These are phyloP conservation scores for Pogonus chalceus DNA, from an alignment of 1,140 invertebrate species.

Conservation along the genomic window DNA sequence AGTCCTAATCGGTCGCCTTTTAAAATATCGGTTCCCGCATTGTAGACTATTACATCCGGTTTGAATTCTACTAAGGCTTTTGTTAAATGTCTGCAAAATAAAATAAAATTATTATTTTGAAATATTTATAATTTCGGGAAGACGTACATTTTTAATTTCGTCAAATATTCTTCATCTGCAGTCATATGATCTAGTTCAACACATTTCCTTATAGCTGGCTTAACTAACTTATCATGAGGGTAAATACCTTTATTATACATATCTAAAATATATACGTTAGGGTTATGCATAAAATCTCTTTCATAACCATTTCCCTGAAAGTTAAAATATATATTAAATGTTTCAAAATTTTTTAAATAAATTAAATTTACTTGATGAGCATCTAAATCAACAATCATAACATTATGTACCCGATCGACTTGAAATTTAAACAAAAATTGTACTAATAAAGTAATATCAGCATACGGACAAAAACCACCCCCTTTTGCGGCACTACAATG, in stretches of 20 bases:
- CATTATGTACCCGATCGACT: slow-evolving; percentile 44
- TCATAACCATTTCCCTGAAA: slow-evolving; percentile 77
- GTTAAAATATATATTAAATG: neutral
- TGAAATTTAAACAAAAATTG: slow-evolving; percentile 52
- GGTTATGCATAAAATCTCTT: slow-evolving; percentile 61
- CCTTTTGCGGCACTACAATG: slow-evolving; percentile 64
- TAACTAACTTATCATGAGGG: slow-evolving; percentile 65
- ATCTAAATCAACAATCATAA: slow-evolving; percentile 83
- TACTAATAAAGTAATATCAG: slow-evolving; percentile 73
- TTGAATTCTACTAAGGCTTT: slow-evolving; percentile 60
- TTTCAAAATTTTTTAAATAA: slow-evolving; percentile 1
- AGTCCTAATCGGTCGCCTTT: slow-evolving; percentile 65
- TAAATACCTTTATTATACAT: slow-evolving; percentile 77
- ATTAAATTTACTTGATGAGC: slow-evolving; percentile 57
- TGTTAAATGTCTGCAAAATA: slow-evolving; percentile 45
- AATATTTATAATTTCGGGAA: neutral
- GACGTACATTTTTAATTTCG: slow-evolving; percentile 52
- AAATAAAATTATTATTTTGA: slow-evolving; percentile 12
- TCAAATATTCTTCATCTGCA: slow-evolving; percentile 62
- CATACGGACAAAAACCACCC: slow-evolving; percentile 82
- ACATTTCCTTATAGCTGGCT: slow-evolving; percentile 60
- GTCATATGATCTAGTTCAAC: slow-evolving; percentile 57
- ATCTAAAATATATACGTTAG: slow-evolving; percentile 75
- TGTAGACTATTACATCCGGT: slow-evolving; percentile 75
- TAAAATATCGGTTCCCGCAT: slow-evolving; percentile 80